These are phyloP conservation scores for Paelopatides confundens DNA, from an alignment of 53 echinoderm and acorn worm species.

Conservation along the genomic window DNA sequence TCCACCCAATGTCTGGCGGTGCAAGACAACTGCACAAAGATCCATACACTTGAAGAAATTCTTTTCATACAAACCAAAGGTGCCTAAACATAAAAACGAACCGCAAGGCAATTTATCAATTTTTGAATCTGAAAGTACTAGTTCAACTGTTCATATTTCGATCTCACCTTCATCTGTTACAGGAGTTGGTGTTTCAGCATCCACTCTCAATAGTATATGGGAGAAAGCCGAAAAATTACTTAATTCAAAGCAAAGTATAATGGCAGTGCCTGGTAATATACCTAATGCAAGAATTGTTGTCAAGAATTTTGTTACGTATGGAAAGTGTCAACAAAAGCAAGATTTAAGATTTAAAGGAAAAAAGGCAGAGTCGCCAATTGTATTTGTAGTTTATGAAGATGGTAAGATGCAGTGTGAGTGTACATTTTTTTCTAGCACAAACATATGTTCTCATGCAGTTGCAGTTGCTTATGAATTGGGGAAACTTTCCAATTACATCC, in stretches of 20 bases:
- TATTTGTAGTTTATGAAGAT: not conserved
- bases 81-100: too few species aligned
- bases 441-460: too few species aligned
- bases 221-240: not conserved
- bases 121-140: not conserved
- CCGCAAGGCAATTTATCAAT: too few species aligned
- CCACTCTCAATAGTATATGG: not conserved
- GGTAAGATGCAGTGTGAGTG: too few species aligned
- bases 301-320: not conserved
- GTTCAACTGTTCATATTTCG: not conserved
- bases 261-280: not conserved
- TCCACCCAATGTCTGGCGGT: constrained; percentile 31
- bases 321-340: not conserved
- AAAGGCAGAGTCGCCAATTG: not conserved
- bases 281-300: not conserved
- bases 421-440: too few species aligned
- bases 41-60: not conserved
- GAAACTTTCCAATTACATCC: too few species aligned
- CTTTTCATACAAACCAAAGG: not conserved
- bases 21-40: constrained; percentile 8
- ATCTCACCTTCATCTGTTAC: not conserved
- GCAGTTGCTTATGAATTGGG: too few species aligned
- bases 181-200: not conserved
- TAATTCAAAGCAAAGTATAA: not conserved
- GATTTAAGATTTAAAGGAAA: too few species aligned